phyloP scores from a whole-genome alignment of 2,888 invertebrate species.

The Oxycera nigricornis region DNA sequence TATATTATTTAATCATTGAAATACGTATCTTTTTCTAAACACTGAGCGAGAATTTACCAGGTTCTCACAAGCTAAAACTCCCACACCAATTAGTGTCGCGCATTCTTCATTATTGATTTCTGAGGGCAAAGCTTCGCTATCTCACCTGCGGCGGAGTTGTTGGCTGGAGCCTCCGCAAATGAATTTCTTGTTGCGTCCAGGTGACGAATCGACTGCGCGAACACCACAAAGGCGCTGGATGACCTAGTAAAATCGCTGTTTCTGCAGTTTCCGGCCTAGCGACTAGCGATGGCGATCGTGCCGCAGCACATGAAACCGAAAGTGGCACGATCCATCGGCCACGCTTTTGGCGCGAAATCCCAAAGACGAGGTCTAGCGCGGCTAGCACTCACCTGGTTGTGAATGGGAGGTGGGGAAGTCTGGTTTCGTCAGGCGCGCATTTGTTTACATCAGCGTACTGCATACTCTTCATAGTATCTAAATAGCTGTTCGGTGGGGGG shows the following conservation, averaged over 20 bases:
- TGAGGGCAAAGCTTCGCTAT: not conserved
- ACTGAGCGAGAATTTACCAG: too few relatives aligned
- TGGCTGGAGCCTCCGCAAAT: not conserved
- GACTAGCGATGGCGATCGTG: not conserved
- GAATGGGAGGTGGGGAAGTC: not conserved
- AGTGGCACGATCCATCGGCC: not conserved
- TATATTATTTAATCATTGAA: too few relatives aligned
- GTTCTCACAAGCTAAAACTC: too few relatives aligned
- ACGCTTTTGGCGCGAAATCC: conserved; percentile 18
- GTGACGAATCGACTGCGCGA: not conserved
- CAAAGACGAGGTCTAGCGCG: not conserved
- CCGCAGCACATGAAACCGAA: conserved; percentile 9
- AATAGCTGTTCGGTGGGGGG: not conserved
- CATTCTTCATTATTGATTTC: too few relatives aligned
- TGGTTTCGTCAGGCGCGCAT: not conserved
- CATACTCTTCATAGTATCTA: not conserved
- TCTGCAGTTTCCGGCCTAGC: conserved; percentile 6
- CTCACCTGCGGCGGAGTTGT: not conserved
- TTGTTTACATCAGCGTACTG: conserved; percentile 26
- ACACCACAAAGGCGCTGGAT: not conserved
- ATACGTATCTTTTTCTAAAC: too few relatives aligned
- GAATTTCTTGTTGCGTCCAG: not conserved
- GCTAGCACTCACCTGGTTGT: not conserved
- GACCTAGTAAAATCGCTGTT: conserved; percentile 29
- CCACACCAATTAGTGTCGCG: not conserved